These are phyloP conservation scores for Dinomys branickii DNA, from an alignment of 2,113 vertebrate species.

Conservation along the genomic window DNA sequence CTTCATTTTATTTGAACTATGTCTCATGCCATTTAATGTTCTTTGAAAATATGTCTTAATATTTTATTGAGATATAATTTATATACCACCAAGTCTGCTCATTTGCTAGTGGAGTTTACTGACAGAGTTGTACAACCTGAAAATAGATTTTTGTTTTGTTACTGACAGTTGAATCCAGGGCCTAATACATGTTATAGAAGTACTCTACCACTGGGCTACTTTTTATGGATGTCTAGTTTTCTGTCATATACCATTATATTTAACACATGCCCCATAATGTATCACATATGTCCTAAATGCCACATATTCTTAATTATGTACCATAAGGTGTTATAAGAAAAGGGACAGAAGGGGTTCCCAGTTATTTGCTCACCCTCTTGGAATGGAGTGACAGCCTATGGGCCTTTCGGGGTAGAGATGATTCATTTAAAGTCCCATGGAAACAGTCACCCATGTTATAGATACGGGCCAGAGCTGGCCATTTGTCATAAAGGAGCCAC, in stretches of 20 bases:
- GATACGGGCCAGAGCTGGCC: no score
- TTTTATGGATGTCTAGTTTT: not conserved
- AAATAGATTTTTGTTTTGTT: not conserved
- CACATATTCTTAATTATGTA: not conserved
- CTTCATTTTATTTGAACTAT: not conserved
- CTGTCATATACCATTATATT: no score
- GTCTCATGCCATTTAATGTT: not conserved
- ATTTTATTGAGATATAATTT: not conserved
- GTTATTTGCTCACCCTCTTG: not conserved
- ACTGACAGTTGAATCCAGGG: not conserved
- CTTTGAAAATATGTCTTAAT: not conserved
- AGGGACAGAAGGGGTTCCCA: not conserved
- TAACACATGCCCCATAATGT: not conserved
- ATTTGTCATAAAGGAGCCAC: not conserved
- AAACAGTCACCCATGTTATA: rapidly evolving
- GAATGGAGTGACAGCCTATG: not conserved
- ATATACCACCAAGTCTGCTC: not conserved
- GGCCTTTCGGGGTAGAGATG: not conserved
- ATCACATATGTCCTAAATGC: not conserved
- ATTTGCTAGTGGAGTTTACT: not conserved
- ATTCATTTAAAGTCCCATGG: not conserved
- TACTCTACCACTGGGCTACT: not conserved
- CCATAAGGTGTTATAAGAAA: not conserved
- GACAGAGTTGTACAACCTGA: not conserved
- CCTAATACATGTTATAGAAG: not conserved